Evolutionary conservation across 2,888 invertebrate genomes (phyloP).

Genomic region (Criorhina ranunculi): DNA sequence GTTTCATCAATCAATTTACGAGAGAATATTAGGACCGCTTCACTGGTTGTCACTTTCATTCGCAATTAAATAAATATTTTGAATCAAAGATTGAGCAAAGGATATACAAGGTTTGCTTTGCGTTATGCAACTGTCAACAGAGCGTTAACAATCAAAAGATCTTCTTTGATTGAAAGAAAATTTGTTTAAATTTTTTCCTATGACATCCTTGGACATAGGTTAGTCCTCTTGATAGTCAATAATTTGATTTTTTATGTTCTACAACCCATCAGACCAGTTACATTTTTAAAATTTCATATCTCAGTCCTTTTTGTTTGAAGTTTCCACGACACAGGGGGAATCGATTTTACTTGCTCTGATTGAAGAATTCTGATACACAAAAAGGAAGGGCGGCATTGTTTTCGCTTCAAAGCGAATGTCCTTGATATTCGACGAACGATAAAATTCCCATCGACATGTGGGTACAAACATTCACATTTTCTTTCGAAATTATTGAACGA

Average conservation of each 20-base stretch:
- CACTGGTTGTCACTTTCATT: slow-evolving; percentile 24
- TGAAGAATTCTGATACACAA: not conserved
- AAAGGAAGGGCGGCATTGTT: not conserved
- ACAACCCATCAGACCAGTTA: too few relatives aligned
- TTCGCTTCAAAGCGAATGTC: not conserved
- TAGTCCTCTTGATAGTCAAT: too few relatives aligned
- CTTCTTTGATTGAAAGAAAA: too few relatives aligned
- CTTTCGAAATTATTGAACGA: too few relatives aligned
- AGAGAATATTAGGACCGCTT: slow-evolving; percentile 1
- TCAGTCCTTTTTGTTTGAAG: too few relatives aligned
- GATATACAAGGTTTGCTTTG: not conserved
- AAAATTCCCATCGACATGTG: not conserved
- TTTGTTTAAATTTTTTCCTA: too few relatives aligned
- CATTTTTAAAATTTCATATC: too few relatives aligned
- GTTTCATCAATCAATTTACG: slow-evolving; percentile 38
- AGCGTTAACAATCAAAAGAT: too few relatives aligned
- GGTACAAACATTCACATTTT: not conserved
- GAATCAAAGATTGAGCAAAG: slow-evolving; percentile 5
- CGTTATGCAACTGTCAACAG: too few relatives aligned
- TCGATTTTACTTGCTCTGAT: not conserved
- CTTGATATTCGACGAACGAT: not conserved
- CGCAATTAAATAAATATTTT: slow-evolving; percentile 21
- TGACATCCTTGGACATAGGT: too few relatives aligned
- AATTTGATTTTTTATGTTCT: too few relatives aligned
- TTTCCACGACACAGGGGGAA: too few relatives aligned